Conservation (phyloP, 2,888 invertebrate genomes). For the Melitaea athalia region DNA sequence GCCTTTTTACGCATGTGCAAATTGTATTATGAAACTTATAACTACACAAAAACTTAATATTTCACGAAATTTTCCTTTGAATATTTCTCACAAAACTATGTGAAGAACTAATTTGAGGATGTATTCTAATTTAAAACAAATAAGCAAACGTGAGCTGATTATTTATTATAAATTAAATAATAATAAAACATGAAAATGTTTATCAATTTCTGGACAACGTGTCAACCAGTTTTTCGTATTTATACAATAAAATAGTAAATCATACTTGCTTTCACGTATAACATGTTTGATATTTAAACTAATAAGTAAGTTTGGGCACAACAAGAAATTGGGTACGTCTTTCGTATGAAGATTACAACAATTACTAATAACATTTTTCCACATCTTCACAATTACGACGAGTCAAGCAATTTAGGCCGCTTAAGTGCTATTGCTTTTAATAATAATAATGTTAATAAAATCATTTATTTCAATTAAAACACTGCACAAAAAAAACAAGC, state of each 20-base stretch:
- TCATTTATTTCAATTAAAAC: no score
- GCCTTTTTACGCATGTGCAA: constrained; percentile 33
- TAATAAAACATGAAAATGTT: constrained; percentile 10
- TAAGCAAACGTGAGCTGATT: constrained; percentile 28
- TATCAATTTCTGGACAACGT: not conserved
- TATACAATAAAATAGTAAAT: not conserved
- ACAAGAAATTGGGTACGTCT: no score
- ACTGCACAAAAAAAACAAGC: no score
- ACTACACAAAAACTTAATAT: constrained; percentile 11
- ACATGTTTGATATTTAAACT: not conserved
- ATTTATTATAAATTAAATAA: not conserved
- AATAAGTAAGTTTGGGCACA: no score
- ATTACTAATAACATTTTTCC: no score
- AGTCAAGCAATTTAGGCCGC: no score
- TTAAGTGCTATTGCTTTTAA: no score
- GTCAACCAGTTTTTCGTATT: not conserved
- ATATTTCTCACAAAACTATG: constrained; percentile 31
- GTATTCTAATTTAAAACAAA: constrained; percentile 51
- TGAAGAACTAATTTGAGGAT: constrained; percentile 55
- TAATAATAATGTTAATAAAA: no score
- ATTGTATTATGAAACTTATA: constrained; percentile 31
- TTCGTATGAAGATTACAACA: no score
- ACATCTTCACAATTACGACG: no score
- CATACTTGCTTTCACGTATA: not conserved
- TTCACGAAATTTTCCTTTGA: not conserved